Evolutionary conservation across 2,888 invertebrate genomes (phyloP).

Genomic region (Drosophila neutralis): DNA sequence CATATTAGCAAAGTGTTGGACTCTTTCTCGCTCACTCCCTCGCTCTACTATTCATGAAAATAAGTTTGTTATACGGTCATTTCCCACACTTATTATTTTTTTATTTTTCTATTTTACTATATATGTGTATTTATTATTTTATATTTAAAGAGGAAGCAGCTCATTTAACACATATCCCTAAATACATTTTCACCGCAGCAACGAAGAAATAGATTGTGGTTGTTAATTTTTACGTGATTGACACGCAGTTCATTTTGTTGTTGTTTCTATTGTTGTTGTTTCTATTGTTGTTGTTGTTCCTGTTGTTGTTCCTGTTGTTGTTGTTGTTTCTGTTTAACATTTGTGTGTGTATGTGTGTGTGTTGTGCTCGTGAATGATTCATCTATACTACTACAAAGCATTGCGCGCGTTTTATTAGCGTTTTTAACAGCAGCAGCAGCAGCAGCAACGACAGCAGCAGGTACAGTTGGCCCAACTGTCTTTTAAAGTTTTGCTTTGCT

Average conservation of each 20-base stretch:
- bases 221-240: constrained; percentile 37
- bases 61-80: constrained; percentile 25
- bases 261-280: neutral
- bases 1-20: constrained; percentile 33
- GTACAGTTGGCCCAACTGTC: constrained; percentile 57
- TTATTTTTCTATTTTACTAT: constrained; percentile 3
- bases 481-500: constrained; percentile 16
- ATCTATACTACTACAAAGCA: constrained; percentile 36
- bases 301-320: neutral
- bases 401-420: constrained; percentile 52
- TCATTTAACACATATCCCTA: constrained; percentile 58
- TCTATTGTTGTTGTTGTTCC: neutral
- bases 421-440: constrained; percentile 34
- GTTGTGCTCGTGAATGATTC: constrained; percentile 34
- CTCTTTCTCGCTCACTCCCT: constrained; percentile 2
- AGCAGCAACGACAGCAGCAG: constrained; percentile 34
- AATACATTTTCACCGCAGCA: constrained; percentile 38
- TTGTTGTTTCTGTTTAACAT: constrained; percentile 8
- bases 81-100: constrained; percentile 13
- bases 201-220: constrained; percentile 18
- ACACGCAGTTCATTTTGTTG: constrained; percentile 38
- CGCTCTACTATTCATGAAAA: constrained; percentile 11
- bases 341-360: constrained; percentile 5
- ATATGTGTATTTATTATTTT: constrained; percentile 33
- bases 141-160: constrained; percentile 72